Conservation (phyloP, 2,797 vertebrate species). For the Darevskia nairensis region DNA sequence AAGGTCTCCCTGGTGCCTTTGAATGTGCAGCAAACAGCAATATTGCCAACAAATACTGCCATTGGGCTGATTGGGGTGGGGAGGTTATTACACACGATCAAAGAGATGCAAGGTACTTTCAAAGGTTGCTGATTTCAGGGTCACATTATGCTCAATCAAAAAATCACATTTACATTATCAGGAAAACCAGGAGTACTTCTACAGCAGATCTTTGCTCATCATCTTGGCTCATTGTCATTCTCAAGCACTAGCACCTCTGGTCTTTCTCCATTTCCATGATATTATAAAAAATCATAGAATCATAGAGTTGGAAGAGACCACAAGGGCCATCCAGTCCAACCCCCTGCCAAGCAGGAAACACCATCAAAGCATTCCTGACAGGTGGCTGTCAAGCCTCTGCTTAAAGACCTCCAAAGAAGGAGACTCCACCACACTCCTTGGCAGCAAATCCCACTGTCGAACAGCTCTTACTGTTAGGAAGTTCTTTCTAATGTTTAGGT, state of each 20-base stretch:
- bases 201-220: background rate
- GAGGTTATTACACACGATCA: background rate
- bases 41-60: background rate
- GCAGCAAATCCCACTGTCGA: too few relatives aligned
- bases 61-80: background rate
- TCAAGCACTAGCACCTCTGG: background rate
- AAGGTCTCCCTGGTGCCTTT: slow-evolving; percentile 11
- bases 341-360: too few relatives aligned
- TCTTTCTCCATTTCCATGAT: background rate
- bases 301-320: too few relatives aligned
- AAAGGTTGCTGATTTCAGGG: background rate
- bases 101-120: background rate
- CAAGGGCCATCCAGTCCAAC: too few relatives aligned
- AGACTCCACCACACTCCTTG: too few relatives aligned
- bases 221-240: background rate
- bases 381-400: too few relatives aligned
- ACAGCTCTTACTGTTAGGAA: too few relatives aligned
- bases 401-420: too few relatives aligned
- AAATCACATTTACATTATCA: background rate
- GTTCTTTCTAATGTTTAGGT: too few relatives aligned
- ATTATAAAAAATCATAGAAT: background rate
- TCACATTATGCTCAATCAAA: background rate
- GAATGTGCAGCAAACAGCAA: background rate
- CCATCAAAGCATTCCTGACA: too few relatives aligned
- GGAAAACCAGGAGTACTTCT: too few relatives aligned